Percentiles rank a stretch among this genome's conserved stretches.
phyloP scores from a whole-genome alignment of 92 coral and sea anemone genomes.

The Actinernus sp. region DNA sequence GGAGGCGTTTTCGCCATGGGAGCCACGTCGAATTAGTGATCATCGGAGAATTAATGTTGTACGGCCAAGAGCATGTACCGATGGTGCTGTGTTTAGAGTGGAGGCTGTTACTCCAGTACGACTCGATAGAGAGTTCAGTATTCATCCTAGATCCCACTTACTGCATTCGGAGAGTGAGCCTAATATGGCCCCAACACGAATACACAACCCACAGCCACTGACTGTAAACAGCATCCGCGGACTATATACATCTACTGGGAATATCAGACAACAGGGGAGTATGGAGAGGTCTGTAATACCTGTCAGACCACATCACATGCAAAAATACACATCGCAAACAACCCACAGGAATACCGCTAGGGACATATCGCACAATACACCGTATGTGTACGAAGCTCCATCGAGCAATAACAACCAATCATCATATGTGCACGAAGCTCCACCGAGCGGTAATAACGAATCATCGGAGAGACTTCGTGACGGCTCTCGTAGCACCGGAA shows the following conservation, averaged over 20 bases:
- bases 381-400: constrained; percentile 1
- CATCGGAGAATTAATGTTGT: constrained; percentile 18
- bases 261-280: constrained; percentile 5
- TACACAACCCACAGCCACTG: constrained; percentile 66
- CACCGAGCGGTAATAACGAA: not conserved
- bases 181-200: constrained; percentile 24
- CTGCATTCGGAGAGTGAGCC: constrained; percentile 41
- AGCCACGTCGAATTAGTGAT: constrained; percentile 3
- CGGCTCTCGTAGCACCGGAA: constrained; percentile 23
- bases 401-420: not conserved
- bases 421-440: not conserved
- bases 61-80: constrained; percentile 63
- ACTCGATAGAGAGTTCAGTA: constrained; percentile 16
- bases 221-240: constrained; percentile 89
- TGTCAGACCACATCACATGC: not conserved
- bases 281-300: not conserved
- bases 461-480: constrained; percentile 4
- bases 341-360: not conserved
- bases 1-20: constrained; percentile 27
- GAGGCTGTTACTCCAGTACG: constrained; percentile 64
- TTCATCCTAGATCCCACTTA: constrained; percentile 18
- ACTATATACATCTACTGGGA: constrained; percentile 42
- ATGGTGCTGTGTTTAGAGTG: constrained; percentile 45
- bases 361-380: not conserved
- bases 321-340: too few species aligned